phyloP scores from a whole-genome alignment of 2,797 vertebrate genomes.

The Poeciliopsis gracilis region DNA sequence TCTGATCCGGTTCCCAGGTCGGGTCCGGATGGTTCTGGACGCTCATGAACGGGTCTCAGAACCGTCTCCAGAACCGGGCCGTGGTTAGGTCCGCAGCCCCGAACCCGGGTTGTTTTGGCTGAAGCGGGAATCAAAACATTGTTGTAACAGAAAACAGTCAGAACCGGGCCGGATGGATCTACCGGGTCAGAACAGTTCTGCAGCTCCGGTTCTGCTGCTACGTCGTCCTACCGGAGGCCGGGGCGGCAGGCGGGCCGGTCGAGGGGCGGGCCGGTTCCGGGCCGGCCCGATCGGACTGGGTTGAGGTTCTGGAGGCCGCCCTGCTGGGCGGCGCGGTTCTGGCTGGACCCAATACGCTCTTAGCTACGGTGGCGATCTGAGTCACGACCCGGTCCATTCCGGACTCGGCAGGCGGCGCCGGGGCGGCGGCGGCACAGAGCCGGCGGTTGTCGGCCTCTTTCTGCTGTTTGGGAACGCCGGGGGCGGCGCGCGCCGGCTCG shows the following conservation, averaged over 20 bases:
- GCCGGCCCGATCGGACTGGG: not conserved
- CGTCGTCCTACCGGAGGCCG: slow-evolving; percentile 81
- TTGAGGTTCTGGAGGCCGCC: slow-evolving; percentile 39
- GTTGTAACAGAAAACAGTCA: slow-evolving; percentile 35
- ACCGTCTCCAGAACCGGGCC: not conserved
- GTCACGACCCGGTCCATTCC: slow-evolving; percentile 73
- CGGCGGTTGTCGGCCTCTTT: slow-evolving; percentile 75
- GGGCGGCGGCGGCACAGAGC: slow-evolving; percentile 49
- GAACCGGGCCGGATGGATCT: slow-evolving; percentile 24
- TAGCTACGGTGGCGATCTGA: slow-evolving; percentile 77
- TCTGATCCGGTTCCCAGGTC: not conserved
- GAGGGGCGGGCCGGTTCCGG: slow-evolving; percentile 39
- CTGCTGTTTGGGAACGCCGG: slow-evolving; percentile 78
- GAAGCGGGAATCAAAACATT: slow-evolving; percentile 42
- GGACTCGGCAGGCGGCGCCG: slow-evolving; percentile 43
- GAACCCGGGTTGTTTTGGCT: slow-evolving; percentile 33
- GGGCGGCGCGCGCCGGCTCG: slow-evolving; percentile 66
- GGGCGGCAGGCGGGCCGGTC: slow-evolving; percentile 42
- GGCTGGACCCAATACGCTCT: slow-evolving; percentile 82
- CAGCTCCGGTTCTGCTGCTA: slow-evolving; percentile 76
- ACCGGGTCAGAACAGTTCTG: slow-evolving; percentile 51
- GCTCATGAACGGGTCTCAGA: not conserved
- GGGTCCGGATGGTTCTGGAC: not conserved
- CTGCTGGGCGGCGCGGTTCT: slow-evolving; percentile 59
- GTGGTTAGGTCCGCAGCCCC: slow-evolving; percentile 61